Base-by-base conservation (phyloP, 92 coral and sea anemone species). In the Diadumene lineata region DNA sequence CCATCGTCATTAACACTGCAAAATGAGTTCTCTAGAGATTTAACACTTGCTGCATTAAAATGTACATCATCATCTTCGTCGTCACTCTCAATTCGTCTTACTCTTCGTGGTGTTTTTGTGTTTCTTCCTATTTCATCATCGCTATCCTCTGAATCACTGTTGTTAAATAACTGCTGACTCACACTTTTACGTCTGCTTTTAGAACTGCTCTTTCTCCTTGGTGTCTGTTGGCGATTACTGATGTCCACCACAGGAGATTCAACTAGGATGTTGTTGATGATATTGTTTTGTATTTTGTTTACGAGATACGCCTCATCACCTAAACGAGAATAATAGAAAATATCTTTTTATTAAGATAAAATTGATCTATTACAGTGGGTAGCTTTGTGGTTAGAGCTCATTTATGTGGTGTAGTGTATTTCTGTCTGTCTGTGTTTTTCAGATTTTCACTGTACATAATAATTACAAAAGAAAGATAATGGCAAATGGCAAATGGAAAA, bases 101-200 rank as follows among this genome's bases (percentile, higher is more conserved):
- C 80, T 34, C 31, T 43, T 34, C 66, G 21, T 72, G 66, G 67
- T 19, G 64, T 70, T 29, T 70, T 70, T 0, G 62, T 2, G 1
- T 7, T 28, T 30, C 24, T 33, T 17, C 21, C 43, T 4, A 26
- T 11, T 24, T 76, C 75, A 0, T 74, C 79, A 31, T 60, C 79
- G 15, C 60, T 60, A 23, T 34, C 69, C 15, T 46, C 46, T 63
- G 76, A 68, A 43, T 60, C 84, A 43, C 64, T 77, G 31, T 60
- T 44, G 24, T 56, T 28, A 29, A 69, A 68, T 11, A 61, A 34
- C 27, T 38, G 26, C 50, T 78, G 79, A 32, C 83, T 79, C 27
- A 78, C 66, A 77, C 79, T 83, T 21, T 56, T 51, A 2, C 83
- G 66, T 28, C 68, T 28, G 43, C 29, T 70, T 16, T 25, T 82